Conservation (phyloP, 2,113 vertebrate species). For the Osmerus eperlanus region DNA sequence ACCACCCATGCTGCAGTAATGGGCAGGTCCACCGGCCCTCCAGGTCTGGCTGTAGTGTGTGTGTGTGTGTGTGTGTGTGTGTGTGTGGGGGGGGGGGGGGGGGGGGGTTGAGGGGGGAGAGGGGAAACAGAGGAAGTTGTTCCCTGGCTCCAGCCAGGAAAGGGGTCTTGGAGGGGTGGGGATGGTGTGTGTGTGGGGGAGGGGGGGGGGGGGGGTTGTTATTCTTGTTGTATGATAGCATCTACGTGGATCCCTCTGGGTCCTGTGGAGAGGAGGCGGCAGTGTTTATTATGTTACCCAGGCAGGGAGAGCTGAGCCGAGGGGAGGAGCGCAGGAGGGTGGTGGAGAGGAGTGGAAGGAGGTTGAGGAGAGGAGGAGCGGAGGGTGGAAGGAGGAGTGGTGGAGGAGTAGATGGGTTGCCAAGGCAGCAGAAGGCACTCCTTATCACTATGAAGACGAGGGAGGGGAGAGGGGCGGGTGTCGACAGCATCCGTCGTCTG, state of each 20-base stretch:
- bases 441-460: constrained; percentile 52
- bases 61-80: constrained; percentile 1
- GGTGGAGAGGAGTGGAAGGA: neutral
- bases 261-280: constrained; percentile 29
- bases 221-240: constrained; percentile 81
- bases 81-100: constrained; percentile 33
- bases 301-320: constrained; percentile 52
- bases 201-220: constrained; percentile 75
- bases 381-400: constrained; percentile 28
- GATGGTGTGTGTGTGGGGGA: constrained; percentile 34
- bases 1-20: constrained; percentile 50
- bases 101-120: constrained; percentile 40
- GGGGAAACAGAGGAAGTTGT: constrained; percentile 70
- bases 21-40: constrained; percentile 41
- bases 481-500: constrained; percentile 77
- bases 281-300: constrained; percentile 71
- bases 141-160: constrained; percentile 86
- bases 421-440: neutral
- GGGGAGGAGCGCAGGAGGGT: constrained; percentile 65
- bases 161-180: constrained; percentile 65
- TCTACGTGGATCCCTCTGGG: constrained; percentile 73
- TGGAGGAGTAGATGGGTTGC: constrained; percentile 2
- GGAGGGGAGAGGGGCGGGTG: constrained; percentile 44
- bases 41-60: constrained; percentile 28
- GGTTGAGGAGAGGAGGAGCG: constrained; percentile 67